A percentile compares a stretch with the other conserved stretches of the same genome.
Conservation (phyloP, 2,797 vertebrate species). For the Orestias chungarensis region DNA sequence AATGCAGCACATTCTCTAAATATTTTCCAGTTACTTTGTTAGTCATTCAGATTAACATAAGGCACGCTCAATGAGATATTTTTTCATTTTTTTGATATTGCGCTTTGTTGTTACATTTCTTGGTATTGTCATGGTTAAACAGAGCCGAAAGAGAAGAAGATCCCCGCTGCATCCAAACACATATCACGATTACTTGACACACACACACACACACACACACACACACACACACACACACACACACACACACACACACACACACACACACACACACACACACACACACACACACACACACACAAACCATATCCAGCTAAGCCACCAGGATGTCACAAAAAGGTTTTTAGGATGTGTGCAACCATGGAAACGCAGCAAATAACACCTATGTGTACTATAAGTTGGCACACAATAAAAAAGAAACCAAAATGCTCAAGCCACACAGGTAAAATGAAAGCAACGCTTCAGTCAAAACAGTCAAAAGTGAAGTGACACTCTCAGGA, state of each 20-base stretch:
- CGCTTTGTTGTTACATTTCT: not conserved
- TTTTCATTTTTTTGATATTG: not conserved
- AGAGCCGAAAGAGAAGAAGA: constrained; percentile 21
- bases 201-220: not conserved
- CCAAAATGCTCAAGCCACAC: constrained; percentile 16
- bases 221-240: not conserved
- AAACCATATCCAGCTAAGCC: constrained; percentile 56
- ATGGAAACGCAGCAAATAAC: constrained; percentile 60
- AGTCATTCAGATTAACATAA: not conserved
- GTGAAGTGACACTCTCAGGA: constrained; percentile 17
- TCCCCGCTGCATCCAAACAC: constrained; percentile 43
- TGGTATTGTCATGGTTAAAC: not conserved
- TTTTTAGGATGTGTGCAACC: constrained; percentile 51
- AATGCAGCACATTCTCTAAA: constrained; percentile 4
- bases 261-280: too few relatives aligned
- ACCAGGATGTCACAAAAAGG: constrained; percentile 41
- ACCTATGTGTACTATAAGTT: constrained; percentile 38
- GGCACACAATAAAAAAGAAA: constrained; percentile 32
- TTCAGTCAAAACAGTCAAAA: constrained; percentile 38
- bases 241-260: not conserved
- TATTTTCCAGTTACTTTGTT: not conserved
- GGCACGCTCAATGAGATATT: not conserved
- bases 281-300: constrained; percentile 10
- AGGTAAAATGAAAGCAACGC: constrained; percentile 33
- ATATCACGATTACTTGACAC: constrained; percentile 49